These are phyloP conservation scores for Laticauda laticaudata DNA, from an alignment of 2,113 vertebrate species.

Conservation along the genomic window DNA sequence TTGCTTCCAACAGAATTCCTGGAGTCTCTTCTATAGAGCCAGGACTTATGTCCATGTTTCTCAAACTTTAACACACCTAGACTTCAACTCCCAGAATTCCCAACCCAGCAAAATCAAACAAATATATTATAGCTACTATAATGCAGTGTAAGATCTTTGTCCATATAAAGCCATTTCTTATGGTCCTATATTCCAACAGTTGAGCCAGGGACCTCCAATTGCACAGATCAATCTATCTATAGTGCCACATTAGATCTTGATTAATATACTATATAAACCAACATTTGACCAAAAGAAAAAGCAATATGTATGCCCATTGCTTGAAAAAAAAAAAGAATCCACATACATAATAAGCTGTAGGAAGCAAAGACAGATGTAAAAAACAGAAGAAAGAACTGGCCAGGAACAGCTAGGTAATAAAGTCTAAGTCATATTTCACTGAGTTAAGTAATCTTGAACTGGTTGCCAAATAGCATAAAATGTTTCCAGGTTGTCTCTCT, in stretches of 20 bases:
- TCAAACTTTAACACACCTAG: neutral
- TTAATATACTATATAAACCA: neutral
- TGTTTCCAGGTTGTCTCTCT: conserved; percentile 15
- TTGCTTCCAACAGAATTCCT: neutral
- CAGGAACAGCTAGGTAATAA: conserved; percentile 7
- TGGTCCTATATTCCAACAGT: neutral
- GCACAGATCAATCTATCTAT: no score
- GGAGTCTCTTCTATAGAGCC: neutral
- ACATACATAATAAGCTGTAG: neutral
- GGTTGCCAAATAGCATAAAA: conserved; percentile 17
- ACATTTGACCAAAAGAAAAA: neutral
- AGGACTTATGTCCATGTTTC: neutral
- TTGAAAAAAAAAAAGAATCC: neutral
- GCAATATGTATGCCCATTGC: neutral
- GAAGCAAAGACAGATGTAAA: neutral
- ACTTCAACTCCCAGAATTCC: neutral
- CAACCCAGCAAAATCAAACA: neutral
- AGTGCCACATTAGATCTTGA: neutral
- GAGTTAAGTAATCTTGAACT: conserved; percentile 5
- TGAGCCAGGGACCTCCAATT: neutral
- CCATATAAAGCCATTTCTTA: neutral
- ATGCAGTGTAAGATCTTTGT: neutral
- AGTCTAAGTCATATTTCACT: conserved; percentile 5
- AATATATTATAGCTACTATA: neutral
- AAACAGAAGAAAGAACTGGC: neutral